phyloP scores from a whole-genome alignment of 2,888 invertebrate genomes.

The Philopedon plagiatum region DNA sequence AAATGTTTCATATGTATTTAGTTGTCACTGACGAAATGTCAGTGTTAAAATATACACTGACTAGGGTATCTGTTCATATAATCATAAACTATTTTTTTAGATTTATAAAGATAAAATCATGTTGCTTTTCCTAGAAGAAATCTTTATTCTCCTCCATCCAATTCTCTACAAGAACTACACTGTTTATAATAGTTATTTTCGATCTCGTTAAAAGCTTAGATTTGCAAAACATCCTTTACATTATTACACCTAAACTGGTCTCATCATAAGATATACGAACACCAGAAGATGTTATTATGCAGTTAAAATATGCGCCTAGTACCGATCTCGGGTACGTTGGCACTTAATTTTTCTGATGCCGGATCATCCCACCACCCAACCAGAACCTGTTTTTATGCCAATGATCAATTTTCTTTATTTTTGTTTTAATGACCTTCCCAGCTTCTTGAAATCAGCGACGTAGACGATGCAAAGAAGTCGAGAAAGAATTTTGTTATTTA shows the following conservation, averaged over 20 bases:
- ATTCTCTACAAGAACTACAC: no score
- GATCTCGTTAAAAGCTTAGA: no score
- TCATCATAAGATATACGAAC: not conserved
- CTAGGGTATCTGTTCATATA: no score
- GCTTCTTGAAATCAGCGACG: constrained; percentile 15
- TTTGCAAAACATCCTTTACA: not conserved
- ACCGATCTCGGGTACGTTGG: constrained; percentile 22
- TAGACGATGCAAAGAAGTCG: not conserved
- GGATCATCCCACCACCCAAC: constrained; percentile 3
- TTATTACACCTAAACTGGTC: constrained; percentile 6
- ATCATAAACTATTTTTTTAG: no score
- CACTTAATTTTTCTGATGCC: constrained; percentile 17
- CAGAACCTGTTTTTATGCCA: constrained; percentile 27
- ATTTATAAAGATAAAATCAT: no score
- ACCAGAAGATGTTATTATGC: not conserved
- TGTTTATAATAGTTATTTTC: no score
- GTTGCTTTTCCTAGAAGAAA: no score
- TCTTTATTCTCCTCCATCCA: no score
- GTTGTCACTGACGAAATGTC: no score
- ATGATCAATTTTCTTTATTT: constrained; percentile 22
- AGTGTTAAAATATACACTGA: no score
- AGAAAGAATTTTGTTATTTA: no score
- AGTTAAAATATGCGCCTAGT: constrained; percentile 17
- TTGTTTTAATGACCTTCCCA: constrained; percentile 14
- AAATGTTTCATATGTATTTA: no score